Evolutionary conservation across 2,888 invertebrate genomes (phyloP), one percentile per base, ranked within the genome.

Genomic region (Cerastis leucographa): DNA sequence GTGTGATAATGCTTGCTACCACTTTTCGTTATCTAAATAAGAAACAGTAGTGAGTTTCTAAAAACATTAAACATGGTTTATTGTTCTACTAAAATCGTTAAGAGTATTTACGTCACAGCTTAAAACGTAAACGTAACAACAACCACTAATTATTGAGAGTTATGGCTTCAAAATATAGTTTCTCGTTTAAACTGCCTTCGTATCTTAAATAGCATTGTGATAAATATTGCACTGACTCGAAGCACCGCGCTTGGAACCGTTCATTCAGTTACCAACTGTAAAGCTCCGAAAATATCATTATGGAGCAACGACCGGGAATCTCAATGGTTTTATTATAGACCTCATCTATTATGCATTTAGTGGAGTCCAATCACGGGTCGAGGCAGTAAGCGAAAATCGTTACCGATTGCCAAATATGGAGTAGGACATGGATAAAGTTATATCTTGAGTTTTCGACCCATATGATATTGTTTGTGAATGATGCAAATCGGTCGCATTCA

Each of bases 321-420:
- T 93, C 90, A 92, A 93, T 93, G 93, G 92, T 93, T 92, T 94
- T 95, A 95, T 95, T 95, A 93, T 94, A 94, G 94, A 92, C 92
- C 93, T 94, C 94, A 94, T 96, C 92, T 94, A 95, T 95, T 94
- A 96, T 96, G 94, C 90, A 96, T 94, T 92, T 93, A 91, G 92
- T 87, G 80, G 88, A 91, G 91, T 85, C 93, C 93, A 94, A 95
- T 95, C 91, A 90, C 90, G 90, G 88, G 86, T 89, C 86, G 86
- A 88, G 88, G 67, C 87, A 84, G 90, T 94, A 93, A 94, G 93
- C 93, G 94, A 95, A 95, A 95, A 96, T 96, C 94, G 94, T 94
- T 95, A 94, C 91, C 87, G 86, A 84, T 88, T 88, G 81, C 87
- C 88, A 88, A 91, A 94, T 91, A 87, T 92, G 85, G 89, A 88